Evolutionary conservation across 2,888 invertebrate genomes (phyloP), one percentile per base, ranked within the genome.

Genomic region (Caenorhabditis virilis): DNA sequence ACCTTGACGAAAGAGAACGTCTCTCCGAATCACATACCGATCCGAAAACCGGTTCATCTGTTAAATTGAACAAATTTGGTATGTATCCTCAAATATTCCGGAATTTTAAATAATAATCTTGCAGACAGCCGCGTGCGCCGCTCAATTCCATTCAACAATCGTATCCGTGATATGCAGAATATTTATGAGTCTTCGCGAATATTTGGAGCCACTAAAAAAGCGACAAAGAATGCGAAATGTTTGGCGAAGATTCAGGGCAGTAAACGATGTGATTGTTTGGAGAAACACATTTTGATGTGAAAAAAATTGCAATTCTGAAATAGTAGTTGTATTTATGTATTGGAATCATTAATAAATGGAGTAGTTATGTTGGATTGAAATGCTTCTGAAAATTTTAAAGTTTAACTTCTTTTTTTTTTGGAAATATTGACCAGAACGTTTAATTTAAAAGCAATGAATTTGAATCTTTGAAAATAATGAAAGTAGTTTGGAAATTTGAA

Each of bases 1-100:
- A 80, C 55, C 35, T 80, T 60, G 80, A 80, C 38, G 80, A 80
- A 55, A 50, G 80, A 13, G 76, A 78, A 18, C 55, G 74, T 20
- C 45, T 76, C 20, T 33, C 57, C 27, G 56, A 36, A 57, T 63
- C 45, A 35, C 55, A 56, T 59, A 57, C 26, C 20, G 73, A 48
- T 65, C 64, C 46, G 67, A 65, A 56, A 26, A 36, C 43, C 5
- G 27, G 35, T n/a, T 22, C 39, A 0, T 22, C 35, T 1, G 38
- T 62, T 52, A 62, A 62, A 22, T 41, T 62, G 43, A 57, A 49
- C 41, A 62, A 57, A 16, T 62, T 62, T 62, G 62, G 62, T 62
- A 9, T 33, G 62, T 23, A 6, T 2, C 20, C 4, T 18, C 2
- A 39, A 39, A 39, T 5, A 39, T 18, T 11, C 6, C 11, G 39